phyloP scores from a whole-genome alignment of 2,888 invertebrate genomes.

The Cancer borealis region DNA sequence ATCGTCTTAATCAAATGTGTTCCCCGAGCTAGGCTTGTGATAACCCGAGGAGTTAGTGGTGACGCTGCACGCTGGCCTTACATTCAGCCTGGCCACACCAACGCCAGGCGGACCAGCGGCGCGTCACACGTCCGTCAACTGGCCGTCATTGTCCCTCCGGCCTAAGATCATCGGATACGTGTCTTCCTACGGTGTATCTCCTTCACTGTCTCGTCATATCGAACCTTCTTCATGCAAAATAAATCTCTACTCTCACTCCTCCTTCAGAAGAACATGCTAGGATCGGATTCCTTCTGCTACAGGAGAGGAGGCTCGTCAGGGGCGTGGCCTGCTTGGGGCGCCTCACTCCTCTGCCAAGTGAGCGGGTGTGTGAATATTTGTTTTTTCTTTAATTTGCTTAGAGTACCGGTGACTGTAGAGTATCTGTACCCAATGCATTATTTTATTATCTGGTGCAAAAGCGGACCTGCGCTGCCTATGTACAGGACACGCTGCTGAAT shows the following conservation, averaged over 20 bases:
- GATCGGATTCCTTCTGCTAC: background rate
- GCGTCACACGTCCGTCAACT: background rate
- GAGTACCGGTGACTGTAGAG: conserved; percentile 23
- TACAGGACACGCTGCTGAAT: conserved; percentile 32
- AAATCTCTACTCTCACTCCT: background rate
- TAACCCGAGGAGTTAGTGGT: background rate
- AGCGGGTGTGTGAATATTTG: conserved; percentile 4
- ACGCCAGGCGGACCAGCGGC: background rate
- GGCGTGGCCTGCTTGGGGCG: background rate
- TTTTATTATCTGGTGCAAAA: background rate
- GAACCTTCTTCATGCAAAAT: background rate
- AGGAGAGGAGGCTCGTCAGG: background rate
- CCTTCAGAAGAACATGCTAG: background rate
- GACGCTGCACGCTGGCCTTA: background rate
- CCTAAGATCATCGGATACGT: background rate
- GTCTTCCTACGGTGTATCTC: background rate
- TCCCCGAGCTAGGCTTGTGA: background rate
- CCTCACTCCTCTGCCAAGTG: conserved; percentile 4
- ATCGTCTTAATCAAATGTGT: background rate
- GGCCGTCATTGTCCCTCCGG: background rate
- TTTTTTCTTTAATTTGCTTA: conserved; percentile 11
- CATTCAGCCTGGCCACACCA: background rate
- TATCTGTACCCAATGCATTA: background rate
- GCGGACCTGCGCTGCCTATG: background rate
- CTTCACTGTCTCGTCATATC: background rate